Percentiles rank a stretch among this genome's conserved stretches.
Evolutionary conservation across 1,140 invertebrate genomes (phyloP).

Genomic region (Chelonus insularis): DNA sequence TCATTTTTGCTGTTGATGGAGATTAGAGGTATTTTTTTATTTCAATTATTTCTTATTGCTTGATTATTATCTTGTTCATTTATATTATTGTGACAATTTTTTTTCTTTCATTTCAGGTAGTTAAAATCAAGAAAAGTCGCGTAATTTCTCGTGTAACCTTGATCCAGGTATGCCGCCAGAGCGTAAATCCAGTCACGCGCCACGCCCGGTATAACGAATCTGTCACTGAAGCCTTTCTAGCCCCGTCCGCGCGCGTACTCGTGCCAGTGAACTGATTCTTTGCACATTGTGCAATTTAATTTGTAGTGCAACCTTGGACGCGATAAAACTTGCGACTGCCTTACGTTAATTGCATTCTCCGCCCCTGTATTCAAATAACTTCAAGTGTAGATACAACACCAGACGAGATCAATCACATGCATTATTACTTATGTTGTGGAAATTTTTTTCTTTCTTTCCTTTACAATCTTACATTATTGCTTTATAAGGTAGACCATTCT

Average conservation of each 20-base stretch:
- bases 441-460: background rate
- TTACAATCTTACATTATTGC: background rate
- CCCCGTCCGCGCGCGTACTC: slow-evolving; percentile 8
- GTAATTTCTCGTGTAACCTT: slow-evolving; percentile 6
- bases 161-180: background rate
- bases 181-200: slow-evolving; percentile 12
- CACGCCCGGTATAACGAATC: slow-evolving; percentile 10
- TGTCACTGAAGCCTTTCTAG: slow-evolving; percentile 20
- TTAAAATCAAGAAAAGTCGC: background rate
- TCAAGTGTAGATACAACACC: background rate
- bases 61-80: background rate
- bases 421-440: background rate
- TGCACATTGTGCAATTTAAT: slow-evolving; percentile 31
- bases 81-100: too few relatives aligned
- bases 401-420: slow-evolving; percentile 6
- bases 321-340: slow-evolving; percentile 26
- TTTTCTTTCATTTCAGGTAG: too few relatives aligned
- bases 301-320: slow-evolving; percentile 32
- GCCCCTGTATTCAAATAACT: slow-evolving; percentile 6
- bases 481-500: too few relatives aligned
- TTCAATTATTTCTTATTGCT: background rate
- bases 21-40: background rate
- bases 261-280: slow-evolving; percentile 33
- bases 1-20: background rate
- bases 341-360: slow-evolving; percentile 30